Evolutionary conservation across 2,888 invertebrate genomes (phyloP).

Genomic region (Eristalis tenax): DNA sequence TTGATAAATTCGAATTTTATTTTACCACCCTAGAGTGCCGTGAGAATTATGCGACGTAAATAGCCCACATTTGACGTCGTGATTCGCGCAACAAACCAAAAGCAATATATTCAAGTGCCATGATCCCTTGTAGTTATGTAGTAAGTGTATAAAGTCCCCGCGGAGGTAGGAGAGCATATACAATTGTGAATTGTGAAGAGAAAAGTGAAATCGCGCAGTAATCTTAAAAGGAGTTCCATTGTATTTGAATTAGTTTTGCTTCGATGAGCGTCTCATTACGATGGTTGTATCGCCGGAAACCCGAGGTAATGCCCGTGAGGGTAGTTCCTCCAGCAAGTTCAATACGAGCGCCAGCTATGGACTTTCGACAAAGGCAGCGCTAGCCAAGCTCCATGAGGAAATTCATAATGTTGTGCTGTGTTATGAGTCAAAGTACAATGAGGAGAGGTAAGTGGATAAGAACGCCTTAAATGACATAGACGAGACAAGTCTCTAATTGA

Average conservation of each 20-base stretch:
- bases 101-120: constrained; percentile 67
- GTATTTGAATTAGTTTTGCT: constrained; percentile 32
- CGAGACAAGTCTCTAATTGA: background rate
- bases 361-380: constrained; percentile 86
- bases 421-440: constrained; percentile 84
- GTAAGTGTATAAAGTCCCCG: constrained; percentile 11
- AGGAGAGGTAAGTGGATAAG: constrained; percentile 81
- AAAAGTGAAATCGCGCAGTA: constrained; percentile 8
- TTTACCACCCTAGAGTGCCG: constrained; percentile 8
- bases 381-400: constrained; percentile 87
- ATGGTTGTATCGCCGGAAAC: constrained; percentile 61
- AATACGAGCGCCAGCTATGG: constrained; percentile 79
- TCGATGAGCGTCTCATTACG: constrained; percentile 63
- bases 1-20: background rate
- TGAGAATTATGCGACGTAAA: constrained; percentile 43
- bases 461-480: too few species aligned
- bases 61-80: background rate
- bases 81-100: constrained; percentile 26
- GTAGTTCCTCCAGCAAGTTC: constrained; percentile 46
- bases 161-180: constrained; percentile 17
- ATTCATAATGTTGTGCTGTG: constrained; percentile 85
- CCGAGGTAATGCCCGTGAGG: constrained; percentile 33
- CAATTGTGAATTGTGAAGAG: background rate
- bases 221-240: background rate
- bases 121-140: constrained; percentile 31